phyloP scores from a whole-genome alignment of 2,113 vertebrate genomes.

The Amblyopsis rosae region DNA sequence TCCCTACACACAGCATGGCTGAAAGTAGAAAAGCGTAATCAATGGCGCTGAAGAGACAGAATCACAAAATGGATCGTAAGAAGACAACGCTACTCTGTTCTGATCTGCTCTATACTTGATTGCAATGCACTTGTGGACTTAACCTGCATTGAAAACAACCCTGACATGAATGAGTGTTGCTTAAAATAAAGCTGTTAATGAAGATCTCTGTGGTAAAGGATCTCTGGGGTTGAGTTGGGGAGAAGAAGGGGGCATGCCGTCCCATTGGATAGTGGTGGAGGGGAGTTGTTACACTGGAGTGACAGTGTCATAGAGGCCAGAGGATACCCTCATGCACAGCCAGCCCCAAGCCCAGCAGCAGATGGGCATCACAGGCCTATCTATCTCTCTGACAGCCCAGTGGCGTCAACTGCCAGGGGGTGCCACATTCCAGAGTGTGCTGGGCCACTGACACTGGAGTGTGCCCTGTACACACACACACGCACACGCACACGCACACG shows the following conservation, averaged over 20 bases:
- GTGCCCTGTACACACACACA: conserved; percentile 48
- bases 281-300: conserved; percentile 43
- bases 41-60: conserved; percentile 40
- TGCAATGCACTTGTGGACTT: no score
- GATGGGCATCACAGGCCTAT: conserved; percentile 61
- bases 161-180: conserved; percentile 25
- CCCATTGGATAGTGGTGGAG: neutral
- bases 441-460: conserved; percentile 48
- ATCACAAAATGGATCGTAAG: conserved; percentile 24
- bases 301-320: conserved; percentile 46
- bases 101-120: no score
- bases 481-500: conserved; percentile 20
- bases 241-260: neutral
- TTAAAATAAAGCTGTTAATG: conserved; percentile 66
- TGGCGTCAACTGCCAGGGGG: conserved; percentile 71
- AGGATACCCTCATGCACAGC: conserved; percentile 38
- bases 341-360: conserved; percentile 13
- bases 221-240: conserved; percentile 15
- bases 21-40: conserved; percentile 47
- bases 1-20: no score
- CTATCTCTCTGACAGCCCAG: conserved; percentile 74
- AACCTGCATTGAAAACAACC: conserved; percentile 6
- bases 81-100: no score
- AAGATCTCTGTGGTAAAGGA: conserved; percentile 51
- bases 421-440: conserved; percentile 67